Percentiles rank a stretch among this genome's conserved stretches.
phyloP scores from a whole-genome alignment of 2,113 vertebrate species.

The Propithecus coquereli region DNA sequence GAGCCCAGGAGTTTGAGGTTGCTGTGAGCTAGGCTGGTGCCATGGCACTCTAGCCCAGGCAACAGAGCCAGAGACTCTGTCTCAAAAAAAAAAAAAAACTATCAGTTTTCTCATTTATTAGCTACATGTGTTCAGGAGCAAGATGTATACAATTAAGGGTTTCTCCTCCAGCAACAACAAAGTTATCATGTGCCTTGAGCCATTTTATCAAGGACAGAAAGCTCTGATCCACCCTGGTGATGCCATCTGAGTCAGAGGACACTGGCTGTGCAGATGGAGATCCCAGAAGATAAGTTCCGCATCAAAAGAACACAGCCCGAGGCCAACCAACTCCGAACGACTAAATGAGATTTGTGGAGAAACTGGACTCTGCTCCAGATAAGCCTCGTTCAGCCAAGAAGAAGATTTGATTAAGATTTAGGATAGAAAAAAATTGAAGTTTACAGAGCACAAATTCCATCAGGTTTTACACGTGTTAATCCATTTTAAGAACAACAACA shows the following conservation, averaged over 20 bases:
- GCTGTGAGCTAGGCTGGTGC: no score
- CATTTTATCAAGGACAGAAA: background rate
- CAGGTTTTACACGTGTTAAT: background rate
- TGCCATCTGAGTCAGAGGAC: background rate
- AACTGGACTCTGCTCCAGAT: background rate
- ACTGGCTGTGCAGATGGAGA: background rate
- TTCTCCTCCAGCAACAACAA: background rate
- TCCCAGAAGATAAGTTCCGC: background rate
- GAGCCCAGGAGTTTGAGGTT: no score
- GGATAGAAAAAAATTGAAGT: background rate
- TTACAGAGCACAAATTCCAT: background rate
- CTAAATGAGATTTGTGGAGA: background rate
- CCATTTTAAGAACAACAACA: background rate
- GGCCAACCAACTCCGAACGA: background rate
- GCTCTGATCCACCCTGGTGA: background rate
- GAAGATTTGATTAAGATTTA: background rate
- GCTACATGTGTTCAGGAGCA: background rate
- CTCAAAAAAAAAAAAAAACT: no score
- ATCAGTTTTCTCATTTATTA: background rate
- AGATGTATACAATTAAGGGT: background rate
- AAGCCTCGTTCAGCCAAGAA: background rate
- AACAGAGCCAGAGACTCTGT: no score
- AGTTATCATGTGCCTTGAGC: background rate
- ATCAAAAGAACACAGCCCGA: background rate
- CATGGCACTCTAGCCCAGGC: no score